Evolutionary conservation across 2,797 vertebrate genomes (phyloP).

Genomic region (Rhodeus uyekii): DNA sequence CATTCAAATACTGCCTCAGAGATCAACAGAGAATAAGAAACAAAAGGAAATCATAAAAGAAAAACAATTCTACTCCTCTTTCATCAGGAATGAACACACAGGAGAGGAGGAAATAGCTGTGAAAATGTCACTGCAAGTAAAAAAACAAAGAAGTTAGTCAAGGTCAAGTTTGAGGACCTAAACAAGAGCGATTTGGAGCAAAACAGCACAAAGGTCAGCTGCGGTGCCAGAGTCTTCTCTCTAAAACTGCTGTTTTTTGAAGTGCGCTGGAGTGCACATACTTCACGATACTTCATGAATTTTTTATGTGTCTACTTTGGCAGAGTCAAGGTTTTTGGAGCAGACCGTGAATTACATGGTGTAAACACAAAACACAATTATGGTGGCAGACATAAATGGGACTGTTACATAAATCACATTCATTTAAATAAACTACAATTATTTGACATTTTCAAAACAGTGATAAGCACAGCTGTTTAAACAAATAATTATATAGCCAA

Average conservation of each 20-base stretch:
- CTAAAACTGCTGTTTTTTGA: background rate
- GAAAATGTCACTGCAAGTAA: background rate
- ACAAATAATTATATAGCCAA: background rate
- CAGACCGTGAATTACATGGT: background rate
- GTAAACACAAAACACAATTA: slow-evolving; percentile 3
- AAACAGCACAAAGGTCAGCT: background rate
- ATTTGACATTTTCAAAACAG: background rate
- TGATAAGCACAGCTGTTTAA: background rate
- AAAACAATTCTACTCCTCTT: background rate
- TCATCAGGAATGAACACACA: background rate
- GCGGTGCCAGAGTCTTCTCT: background rate
- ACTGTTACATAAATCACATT: background rate
- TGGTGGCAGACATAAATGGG: background rate
- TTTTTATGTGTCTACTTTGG: slow-evolving; percentile 3
- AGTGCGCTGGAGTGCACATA: background rate
- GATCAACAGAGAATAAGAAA: slow-evolving; percentile 9
- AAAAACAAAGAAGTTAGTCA: background rate
- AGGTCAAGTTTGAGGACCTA: background rate
- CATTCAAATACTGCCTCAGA: slow-evolving; percentile 2
- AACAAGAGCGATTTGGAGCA: background rate
- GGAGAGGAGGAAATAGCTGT: background rate
- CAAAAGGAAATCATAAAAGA: background rate
- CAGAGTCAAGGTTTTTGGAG: background rate
- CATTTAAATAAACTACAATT: background rate
- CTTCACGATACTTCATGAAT: slow-evolving; percentile 19